Percentiles rank a stretch among this genome's conserved stretches.
Conservation (phyloP, 2,888 invertebrate genomes). For the Drosophila parthenogenetica region DNA sequence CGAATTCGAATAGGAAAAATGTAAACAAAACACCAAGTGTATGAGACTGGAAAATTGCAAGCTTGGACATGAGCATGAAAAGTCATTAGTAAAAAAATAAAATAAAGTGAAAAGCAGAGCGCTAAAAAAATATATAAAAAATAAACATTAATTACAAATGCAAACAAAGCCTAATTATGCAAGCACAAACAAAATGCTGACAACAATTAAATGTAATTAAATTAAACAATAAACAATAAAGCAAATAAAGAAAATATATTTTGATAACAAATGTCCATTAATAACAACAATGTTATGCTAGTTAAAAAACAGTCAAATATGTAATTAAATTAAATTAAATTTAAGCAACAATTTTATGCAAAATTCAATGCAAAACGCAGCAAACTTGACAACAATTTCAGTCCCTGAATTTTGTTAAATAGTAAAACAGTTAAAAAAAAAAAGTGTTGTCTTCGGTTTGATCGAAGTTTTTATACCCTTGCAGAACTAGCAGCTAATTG, state of each 20-base stretch:
- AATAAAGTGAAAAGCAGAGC: not conserved
- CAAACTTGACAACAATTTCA: too few relatives aligned
- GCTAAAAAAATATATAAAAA: conserved; percentile 9
- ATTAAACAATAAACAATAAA: not conserved
- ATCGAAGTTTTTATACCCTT: not conserved
- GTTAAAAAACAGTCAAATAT: not conserved
- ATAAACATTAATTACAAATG: conserved; percentile 47
- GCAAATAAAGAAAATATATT: conserved; percentile 46
- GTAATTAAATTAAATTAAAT: conserved; percentile 15
- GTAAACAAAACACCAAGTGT: conserved; percentile 35
- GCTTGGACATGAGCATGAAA: conserved; percentile 2
- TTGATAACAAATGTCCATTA: conserved; percentile 47
- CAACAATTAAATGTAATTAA: conserved; percentile 14
- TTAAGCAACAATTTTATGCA: not conserved
- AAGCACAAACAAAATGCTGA: conserved; percentile 2
- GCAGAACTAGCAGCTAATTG: not conserved
- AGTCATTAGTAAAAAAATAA: conserved; percentile 21
- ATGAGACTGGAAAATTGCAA: conserved; percentile 61
- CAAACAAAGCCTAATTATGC: conserved; percentile 25
- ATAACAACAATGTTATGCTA: not conserved
- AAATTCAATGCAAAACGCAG: conserved; percentile 9
- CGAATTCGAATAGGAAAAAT: not conserved
- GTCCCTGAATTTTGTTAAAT: not conserved
- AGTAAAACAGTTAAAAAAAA: conserved; percentile 2
- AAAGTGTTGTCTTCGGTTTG: not conserved